Evolutionary conservation across 1,140 invertebrate genomes (phyloP).

Genomic region (Cylas formicarius): DNA sequence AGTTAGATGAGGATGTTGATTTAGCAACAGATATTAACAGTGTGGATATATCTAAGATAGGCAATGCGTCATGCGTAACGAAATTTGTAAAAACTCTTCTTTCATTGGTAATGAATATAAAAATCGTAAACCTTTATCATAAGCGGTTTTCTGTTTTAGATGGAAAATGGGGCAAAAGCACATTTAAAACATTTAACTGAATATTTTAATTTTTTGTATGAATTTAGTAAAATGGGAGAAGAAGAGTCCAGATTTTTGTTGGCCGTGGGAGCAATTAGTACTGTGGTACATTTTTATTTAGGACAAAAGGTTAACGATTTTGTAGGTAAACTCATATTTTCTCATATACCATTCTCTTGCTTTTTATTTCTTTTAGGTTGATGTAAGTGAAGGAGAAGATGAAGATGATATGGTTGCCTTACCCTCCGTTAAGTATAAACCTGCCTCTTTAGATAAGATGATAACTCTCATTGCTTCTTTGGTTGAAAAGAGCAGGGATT

Average conservation of each 20-base stretch:
- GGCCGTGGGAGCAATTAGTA: slow-evolving; percentile 77
- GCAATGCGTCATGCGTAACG: slow-evolving; percentile 82
- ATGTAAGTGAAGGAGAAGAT: slow-evolving; percentile 72
- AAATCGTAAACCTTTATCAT: too few species aligned
- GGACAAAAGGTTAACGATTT: slow-evolving; percentile 66
- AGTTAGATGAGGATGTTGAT: slow-evolving; percentile 49
- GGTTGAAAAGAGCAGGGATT: slow-evolving; percentile 78
- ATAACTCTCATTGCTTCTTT: slow-evolving; percentile 80
- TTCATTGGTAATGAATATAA: slow-evolving; percentile 72
- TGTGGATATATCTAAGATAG: slow-evolving; percentile 56
- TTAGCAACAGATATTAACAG: slow-evolving; percentile 49
- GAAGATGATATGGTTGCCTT: slow-evolving; percentile 55
- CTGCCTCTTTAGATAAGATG: slow-evolving; percentile 92
- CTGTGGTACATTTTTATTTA: slow-evolving; percentile 86
- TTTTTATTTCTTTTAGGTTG: slow-evolving; percentile 41
- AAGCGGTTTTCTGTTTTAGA: slow-evolving; percentile 42
- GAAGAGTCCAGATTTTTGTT: slow-evolving; percentile 84
- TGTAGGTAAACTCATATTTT: slow-evolving; percentile 41
- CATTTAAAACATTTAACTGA: slow-evolving; percentile 83
- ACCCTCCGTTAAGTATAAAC: slow-evolving; percentile 70
- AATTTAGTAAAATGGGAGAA: slow-evolving; percentile 92
- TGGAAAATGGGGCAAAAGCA: slow-evolving; percentile 82
- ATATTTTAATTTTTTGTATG: slow-evolving; percentile 85
- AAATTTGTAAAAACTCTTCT: slow-evolving; percentile 84
- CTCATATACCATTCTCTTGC: slow-evolving; percentile 1